These are phyloP conservation scores for Drosophila saltans DNA, from an alignment of 1,140 invertebrate species.

Conservation along the genomic window DNA sequence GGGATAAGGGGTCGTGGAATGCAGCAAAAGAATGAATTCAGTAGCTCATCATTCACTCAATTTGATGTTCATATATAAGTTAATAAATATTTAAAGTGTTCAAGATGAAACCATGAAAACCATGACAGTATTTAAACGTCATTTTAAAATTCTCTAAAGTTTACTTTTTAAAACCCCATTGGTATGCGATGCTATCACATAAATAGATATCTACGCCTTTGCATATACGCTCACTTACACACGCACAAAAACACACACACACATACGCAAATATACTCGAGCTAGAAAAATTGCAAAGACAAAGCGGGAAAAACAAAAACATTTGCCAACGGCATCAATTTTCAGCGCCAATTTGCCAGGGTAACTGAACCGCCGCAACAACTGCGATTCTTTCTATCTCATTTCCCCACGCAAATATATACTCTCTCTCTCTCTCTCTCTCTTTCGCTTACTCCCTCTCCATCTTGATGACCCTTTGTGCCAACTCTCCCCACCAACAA, in stretches of 20 bases:
- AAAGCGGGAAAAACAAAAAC: slow-evolving; percentile 56
- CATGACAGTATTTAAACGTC: too few species aligned
- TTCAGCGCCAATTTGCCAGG: slow-evolving; percentile 60
- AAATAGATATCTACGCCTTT: neutral
- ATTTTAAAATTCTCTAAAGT: too few species aligned
- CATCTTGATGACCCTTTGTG: slow-evolving; percentile 28
- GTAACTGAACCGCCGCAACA: slow-evolving; percentile 43
- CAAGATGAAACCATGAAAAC: too few species aligned
- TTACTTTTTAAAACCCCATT: neutral
- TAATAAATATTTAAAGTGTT: too few species aligned
- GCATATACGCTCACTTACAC: slow-evolving; percentile 3
- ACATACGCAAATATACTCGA: slow-evolving; percentile 29
- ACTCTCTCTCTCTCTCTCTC: neutral
- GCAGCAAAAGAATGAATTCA: too few species aligned
- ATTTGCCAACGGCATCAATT: slow-evolving; percentile 62
- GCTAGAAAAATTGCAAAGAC: slow-evolving; percentile 58
- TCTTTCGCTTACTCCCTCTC: neutral
- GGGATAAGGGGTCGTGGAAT: too few species aligned
- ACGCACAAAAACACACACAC: slow-evolving; percentile 1
- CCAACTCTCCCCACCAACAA: neutral
- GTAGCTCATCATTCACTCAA: too few species aligned
- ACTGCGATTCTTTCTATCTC: slow-evolving; percentile 29
- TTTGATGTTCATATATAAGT: too few species aligned
- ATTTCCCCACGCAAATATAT: too few species aligned
- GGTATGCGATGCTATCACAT: neutral